Evolutionary conservation across 1,140 invertebrate species (phyloP), one percentile per base, ranked within the genome.

Genomic region (Aradophagus sp.): DNA sequence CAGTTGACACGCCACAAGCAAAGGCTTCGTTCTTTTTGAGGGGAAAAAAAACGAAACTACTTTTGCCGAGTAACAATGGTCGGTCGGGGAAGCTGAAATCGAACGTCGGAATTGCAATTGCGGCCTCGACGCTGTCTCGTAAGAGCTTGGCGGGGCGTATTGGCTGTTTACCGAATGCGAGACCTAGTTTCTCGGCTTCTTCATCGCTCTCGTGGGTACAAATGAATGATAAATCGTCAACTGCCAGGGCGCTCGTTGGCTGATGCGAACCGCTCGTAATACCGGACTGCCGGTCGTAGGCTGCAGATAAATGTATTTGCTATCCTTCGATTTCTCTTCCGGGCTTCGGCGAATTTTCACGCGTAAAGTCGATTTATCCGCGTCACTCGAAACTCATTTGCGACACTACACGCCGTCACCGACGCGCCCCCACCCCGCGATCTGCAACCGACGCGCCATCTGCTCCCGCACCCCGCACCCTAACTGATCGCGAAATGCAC

Each of bases 191-290:
- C 44, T 59, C 34, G 15, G 17, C 29, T 39, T 56, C 62, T 50
- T 62, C 55, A 53, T 56, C 58, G 56, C 62, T 67, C 67, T 71
- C 34, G 35, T 35, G 62, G 31, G 52, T 52, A 73, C 70, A 74
- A 78, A 73, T 74, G 66, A 77, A 78, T 78, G 78, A 76, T 81
- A 76, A 78, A 79, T 79, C 56, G 73, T 76, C 66, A 67, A 74
- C 62, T 74, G 73, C 45, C 67, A 65, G 31, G 45, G 29, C 35
- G 23, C 55, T 74, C 66, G 52, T 74, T 70, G 55, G 56, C 32
- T 63, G 67, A 63, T 59, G 55, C 61, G 32, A 66, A 66, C 61
- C 48, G 39, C 52, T 55, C 56, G 61, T 74, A 66, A 66, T 70
- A 72, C 56, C 69, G 62, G 62, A 73, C 62, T 67, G 62, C 58